Percentiles rank a stretch among this genome's conserved stretches.
Evolutionary conservation across 2,888 invertebrate genomes (phyloP).

Genomic region (Hirtodrosophila trivittata): DNA sequence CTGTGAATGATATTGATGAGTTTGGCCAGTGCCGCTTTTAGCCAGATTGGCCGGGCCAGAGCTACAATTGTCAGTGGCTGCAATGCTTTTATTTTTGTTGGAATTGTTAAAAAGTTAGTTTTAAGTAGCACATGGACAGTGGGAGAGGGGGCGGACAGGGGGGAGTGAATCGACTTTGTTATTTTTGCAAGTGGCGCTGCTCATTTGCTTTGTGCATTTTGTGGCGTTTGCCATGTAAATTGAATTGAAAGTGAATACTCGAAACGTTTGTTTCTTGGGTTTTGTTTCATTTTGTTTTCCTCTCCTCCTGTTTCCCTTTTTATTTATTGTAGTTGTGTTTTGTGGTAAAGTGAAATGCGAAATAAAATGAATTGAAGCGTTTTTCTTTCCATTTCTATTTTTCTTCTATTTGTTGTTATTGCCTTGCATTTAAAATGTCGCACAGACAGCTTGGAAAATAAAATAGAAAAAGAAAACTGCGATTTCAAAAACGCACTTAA

Average conservation of each 20-base stretch:
- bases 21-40: background rate
- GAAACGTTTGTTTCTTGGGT: constrained; percentile 46
- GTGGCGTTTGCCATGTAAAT: constrained; percentile 68
- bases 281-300: constrained; percentile 25
- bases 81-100: constrained; percentile 48
- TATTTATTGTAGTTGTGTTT: too few relatives aligned
- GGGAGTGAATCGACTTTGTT: constrained; percentile 43
- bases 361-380: constrained; percentile 32
- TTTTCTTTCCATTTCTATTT: background rate
- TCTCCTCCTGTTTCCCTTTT: constrained; percentile 25
- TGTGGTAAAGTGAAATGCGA: constrained; percentile 21
- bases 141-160: constrained; percentile 11
- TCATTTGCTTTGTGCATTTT: constrained; percentile 73
- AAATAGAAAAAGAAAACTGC: constrained; percentile 18
- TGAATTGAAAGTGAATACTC: constrained; percentile 74
- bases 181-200: constrained; percentile 65
- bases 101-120: constrained; percentile 70
- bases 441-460: background rate
- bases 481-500: constrained; percentile 48
- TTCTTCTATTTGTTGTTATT: too few relatives aligned
- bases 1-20: constrained; percentile 43
- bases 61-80: constrained; percentile 54
- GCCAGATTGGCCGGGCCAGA: constrained; percentile 10
- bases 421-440: constrained; percentile 22
- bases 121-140: constrained; percentile 62